Evolutionary conservation across 2,888 invertebrate genomes (phyloP).

Genomic region (Agrotis ipsilon): DNA sequence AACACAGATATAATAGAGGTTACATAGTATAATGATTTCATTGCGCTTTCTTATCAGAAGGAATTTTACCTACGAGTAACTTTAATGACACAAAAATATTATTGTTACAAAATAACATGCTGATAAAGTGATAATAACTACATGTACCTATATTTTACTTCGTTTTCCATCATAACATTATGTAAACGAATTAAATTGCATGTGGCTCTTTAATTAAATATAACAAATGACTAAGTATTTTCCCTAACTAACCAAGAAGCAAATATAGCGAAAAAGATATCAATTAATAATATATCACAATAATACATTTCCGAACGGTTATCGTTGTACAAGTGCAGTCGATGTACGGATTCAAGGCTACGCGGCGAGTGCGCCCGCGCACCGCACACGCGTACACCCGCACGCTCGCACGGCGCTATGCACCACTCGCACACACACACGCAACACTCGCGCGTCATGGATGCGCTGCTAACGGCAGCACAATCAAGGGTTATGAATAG

Average conservation of each 20-base stretch:
- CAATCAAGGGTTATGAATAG: slow-evolving; percentile 68
- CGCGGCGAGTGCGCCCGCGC: slow-evolving; percentile 69
- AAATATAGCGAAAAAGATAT: slow-evolving; percentile 22
- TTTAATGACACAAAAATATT: slow-evolving; percentile 44
- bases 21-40: slow-evolving; percentile 40
- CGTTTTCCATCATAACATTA: slow-evolving; percentile 20
- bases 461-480: slow-evolving; percentile 66
- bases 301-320: slow-evolving; percentile 78
- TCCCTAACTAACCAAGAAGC: slow-evolving; percentile 5
- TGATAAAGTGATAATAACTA: slow-evolving; percentile 12
- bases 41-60: slow-evolving; percentile 41
- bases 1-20: slow-evolving; percentile 24
- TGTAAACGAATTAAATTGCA: slow-evolving; percentile 2
- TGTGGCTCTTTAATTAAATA: slow-evolving; percentile 5
- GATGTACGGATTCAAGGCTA: slow-evolving; percentile 88
- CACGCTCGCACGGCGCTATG: slow-evolving; percentile 39
- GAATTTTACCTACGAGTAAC: slow-evolving; percentile 34
- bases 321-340: slow-evolving; percentile 84
- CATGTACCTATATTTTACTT: slow-evolving; percentile 11
- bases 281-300: slow-evolving; percentile 59
- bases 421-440: slow-evolving; percentile 42
- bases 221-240: background rate
- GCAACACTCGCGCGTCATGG: slow-evolving; percentile 60
- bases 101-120: slow-evolving; percentile 32
- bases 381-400: slow-evolving; percentile 53